Base-by-base conservation (phyloP, 2,888 invertebrate genomes). In the Eumerus sabulonum region DNA sequence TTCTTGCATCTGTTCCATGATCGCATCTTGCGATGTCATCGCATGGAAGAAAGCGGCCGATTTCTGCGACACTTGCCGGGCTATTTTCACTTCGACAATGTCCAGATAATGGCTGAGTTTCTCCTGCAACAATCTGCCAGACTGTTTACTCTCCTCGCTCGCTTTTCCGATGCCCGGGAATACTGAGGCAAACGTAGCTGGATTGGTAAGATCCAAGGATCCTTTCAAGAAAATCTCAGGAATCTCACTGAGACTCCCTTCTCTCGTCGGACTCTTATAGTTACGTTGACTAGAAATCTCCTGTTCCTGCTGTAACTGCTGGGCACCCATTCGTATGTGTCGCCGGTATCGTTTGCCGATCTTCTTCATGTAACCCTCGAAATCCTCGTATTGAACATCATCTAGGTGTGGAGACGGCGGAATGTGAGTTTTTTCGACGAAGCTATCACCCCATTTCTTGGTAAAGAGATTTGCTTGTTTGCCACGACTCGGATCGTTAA, bases 11-110 rank as follows among this genome's bases (percentile, higher is more conserved):
- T 98, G 96, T 83, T 97, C 97, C 93, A 98, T 96, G 56, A 99
- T 94, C 27, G 96, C 95, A 87, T 99, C 98, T 89, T 99, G 99
- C 7, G 98, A 98, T 63, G 98, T 94, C 95, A 99, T 98, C 0
- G 98, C 98, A 89, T 97, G 95, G 87, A 99, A 99, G 90, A 99
- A 99, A 14, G 98, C 98, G 84, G 96, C 96, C 9, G 98, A 98
- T 87, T 98, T 97, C 85, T 95, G 94, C 27, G 98, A 96, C 36
- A 87, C 87, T 35, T 87, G 88, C 56, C 86, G 85, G 0, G 88
- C 87, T 4, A 87, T 88, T 47, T 85, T 86, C 36, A 87, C 87
- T 90, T 99, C 98, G 51, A 98, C 96, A 72, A 96, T 93, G 90
- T 99, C 98, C 85, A 99, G 90, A 88, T 98, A 98, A 87, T 97